Evolutionary conservation across 2,113 vertebrate species (phyloP), one percentile per base, ranked within the genome.

Genomic region (Lepus europaeus): DNA sequence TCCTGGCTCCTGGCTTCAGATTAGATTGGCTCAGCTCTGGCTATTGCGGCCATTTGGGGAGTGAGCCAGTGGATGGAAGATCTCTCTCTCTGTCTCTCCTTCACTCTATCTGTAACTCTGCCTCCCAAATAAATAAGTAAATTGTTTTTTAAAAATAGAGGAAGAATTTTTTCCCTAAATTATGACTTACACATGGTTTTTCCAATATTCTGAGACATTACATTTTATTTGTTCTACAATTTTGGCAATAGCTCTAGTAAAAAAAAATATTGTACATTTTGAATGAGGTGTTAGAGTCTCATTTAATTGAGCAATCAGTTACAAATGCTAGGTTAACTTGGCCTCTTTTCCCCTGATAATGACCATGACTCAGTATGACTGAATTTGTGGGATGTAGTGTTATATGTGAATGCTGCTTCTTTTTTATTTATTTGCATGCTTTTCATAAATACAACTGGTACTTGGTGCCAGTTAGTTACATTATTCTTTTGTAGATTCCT

Each of bases 181-280:
- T n/a, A 77, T 89, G 19, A 59, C 2, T 45, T 22, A 53, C 36
- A 27, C 74, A 33, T 31, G 27, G 64, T 59, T 45, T 89, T 92
- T 45, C 61, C 33, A 89, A 9, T 61, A 72, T 70, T 68, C 16
- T 4, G 87, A 27, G 31, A 78, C 8, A 63, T 73, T 39, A 36
- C 3, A 33, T 89, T 90, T 82, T n/a, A 64, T 82, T 77, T 92
- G n/a, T 87, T 83, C 61, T 85, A 12, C 66, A 88, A 89, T 87
- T 90, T 88, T 33, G 23, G 17, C n/a, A 69, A 4, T 33, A 80
- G 10, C 9, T 94, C 70, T 85, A 66, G 14, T 19, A 33, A 59
- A 90, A 22, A 45, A 68, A 87, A 64, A 29, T 69, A 53, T 93
- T 74, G 77, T 17, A 80, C 49, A 45, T 31, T 61, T 84, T 80